These are phyloP conservation scores for Notospermus geniculatus DNA, from an alignment of 1,140 invertebrate genomes.

Conservation along the genomic window DNA sequence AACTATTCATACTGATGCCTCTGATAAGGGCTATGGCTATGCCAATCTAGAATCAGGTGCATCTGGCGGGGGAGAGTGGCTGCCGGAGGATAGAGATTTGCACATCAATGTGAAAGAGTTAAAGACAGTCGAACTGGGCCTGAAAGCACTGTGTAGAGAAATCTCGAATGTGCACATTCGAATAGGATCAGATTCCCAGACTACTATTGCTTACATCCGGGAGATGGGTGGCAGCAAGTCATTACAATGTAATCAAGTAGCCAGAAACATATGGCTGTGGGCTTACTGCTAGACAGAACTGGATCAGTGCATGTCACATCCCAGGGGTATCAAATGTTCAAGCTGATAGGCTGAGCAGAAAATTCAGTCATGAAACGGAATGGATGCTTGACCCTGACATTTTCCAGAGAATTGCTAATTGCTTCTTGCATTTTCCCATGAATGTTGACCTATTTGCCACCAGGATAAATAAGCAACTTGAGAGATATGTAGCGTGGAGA, in stretches of 20 bases:
- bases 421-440: constrained; percentile 4
- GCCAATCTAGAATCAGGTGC: no score
- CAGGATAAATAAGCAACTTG: constrained; percentile 23
- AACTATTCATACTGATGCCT: no score
- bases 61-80: no score
- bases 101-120: no score
- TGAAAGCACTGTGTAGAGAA: no score
- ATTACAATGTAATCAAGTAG: constrained; percentile 15
- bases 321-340: constrained; percentile 19
- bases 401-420: constrained; percentile 13
- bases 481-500: constrained; percentile 23
- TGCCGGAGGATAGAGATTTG: no score
- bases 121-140: no score
- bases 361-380: constrained; percentile 16
- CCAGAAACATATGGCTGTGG: constrained; percentile 21
- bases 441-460: constrained; percentile 30
- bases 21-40: no score
- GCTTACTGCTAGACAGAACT: constrained; percentile 21
- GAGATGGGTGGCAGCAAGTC: neutral
- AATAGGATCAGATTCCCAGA: neutral
- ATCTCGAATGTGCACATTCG: no score
- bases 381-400: constrained; percentile 20
- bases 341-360: constrained; percentile 21
- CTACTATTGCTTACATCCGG: neutral
- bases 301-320: constrained; percentile 17